These are phyloP conservation scores for Oreochromis spilurus DNA, from an alignment of 2,113 vertebrate genomes.

Conservation along the genomic window DNA sequence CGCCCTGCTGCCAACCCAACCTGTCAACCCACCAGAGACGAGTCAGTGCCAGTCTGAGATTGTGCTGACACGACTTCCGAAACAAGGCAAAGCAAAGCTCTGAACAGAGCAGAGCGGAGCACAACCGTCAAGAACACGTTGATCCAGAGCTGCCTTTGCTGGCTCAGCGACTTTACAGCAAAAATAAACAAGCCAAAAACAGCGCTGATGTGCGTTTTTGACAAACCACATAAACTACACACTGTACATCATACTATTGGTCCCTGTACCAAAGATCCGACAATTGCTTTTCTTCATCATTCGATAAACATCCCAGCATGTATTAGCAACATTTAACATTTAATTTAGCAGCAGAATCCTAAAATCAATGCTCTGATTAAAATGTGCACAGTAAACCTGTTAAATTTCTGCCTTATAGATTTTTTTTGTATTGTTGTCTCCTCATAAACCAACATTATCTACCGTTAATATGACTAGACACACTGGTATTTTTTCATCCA, in stretches of 20 bases:
- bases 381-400: neutral
- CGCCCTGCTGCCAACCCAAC: slow-evolving; percentile 30
- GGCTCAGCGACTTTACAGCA: slow-evolving; percentile 22
- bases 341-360: neutral
- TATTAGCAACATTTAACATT: neutral
- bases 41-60: slow-evolving; percentile 12
- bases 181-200: neutral
- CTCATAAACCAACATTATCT: neutral
- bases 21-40: slow-evolving; percentile 26
- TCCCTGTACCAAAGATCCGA: neutral
- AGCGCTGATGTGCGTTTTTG: neutral
- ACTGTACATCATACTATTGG: neutral
- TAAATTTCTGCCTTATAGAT: neutral
- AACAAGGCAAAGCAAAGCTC: neutral
- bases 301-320: neutral
- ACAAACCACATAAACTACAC: neutral
- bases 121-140: neutral
- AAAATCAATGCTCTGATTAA: neutral
- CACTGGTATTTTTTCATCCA: neutral
- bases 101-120: neutral
- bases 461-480: neutral
- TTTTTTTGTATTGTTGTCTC: neutral
- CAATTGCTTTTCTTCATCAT: neutral
- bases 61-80: slow-evolving; percentile 3
- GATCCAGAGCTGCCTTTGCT: neutral